A percentile compares a stretch with the other conserved stretches of the same genome.
These are phyloP conservation scores for Ichneumoninae sp. DNA, from an alignment of 2,888 invertebrate species.

Conservation along the genomic window DNA sequence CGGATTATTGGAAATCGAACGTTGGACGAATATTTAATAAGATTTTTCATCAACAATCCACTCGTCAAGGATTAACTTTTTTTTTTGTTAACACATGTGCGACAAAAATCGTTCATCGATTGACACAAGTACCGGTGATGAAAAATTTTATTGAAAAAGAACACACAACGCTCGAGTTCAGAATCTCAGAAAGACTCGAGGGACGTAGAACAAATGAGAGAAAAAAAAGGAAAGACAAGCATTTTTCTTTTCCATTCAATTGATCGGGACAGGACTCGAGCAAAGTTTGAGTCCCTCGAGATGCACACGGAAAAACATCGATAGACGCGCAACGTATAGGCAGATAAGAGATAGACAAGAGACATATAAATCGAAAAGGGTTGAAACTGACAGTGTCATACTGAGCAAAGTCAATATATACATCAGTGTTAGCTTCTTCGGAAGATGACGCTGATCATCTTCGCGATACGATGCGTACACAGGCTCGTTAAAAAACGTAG, in stretches of 20 bases:
- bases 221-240: neutral
- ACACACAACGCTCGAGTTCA: neutral
- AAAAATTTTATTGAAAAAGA: constrained; percentile 2
- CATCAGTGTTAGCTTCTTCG: constrained; percentile 83
- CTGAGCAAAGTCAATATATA: constrained; percentile 85
- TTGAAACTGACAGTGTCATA: constrained; percentile 84
- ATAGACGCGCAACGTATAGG: constrained; percentile 43
- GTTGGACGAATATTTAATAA: constrained; percentile 15
- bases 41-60: neutral
- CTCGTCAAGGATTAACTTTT: neutral
- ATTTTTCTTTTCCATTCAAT: constrained; percentile 16
- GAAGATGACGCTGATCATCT: constrained; percentile 41
- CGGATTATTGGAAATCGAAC: constrained; percentile 3
- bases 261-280: neutral
- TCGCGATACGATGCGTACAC: constrained; percentile 26
- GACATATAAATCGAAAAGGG: constrained; percentile 69
- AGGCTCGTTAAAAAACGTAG: constrained; percentile 17
- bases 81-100: neutral
- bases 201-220: constrained; percentile 25
- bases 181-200: constrained; percentile 47
- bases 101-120: constrained; percentile 2
- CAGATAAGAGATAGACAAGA: constrained; percentile 36
- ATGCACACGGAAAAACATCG: constrained; percentile 43
- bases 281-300: constrained; percentile 46
- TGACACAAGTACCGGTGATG: neutral